phyloP scores from a whole-genome alignment of 1,140 invertebrate species.

The Orchesella cincta region DNA sequence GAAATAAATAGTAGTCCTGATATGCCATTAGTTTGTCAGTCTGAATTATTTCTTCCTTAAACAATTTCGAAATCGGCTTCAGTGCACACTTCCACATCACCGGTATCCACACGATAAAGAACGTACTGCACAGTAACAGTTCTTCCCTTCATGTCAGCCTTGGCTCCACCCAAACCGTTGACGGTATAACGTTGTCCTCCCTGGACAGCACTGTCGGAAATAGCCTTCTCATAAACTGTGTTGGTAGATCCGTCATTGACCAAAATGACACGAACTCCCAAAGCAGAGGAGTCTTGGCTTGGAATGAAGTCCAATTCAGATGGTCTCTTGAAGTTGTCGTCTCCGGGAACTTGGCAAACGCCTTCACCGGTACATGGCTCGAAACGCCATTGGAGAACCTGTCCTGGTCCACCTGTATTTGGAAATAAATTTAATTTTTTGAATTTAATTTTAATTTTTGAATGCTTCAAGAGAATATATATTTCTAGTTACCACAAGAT shows the following conservation, averaged over 20 bases:
- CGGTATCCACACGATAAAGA: neutral
- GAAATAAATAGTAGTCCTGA: too few relatives aligned
- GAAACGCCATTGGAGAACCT: neutral
- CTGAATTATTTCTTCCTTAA: neutral
- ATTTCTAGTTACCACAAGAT: too few relatives aligned
- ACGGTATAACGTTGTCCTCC: neutral
- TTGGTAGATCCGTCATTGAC: neutral
- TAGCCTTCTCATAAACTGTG: neutral
- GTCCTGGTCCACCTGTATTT: neutral
- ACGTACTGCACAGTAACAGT: neutral
- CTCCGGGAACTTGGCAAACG: neutral
- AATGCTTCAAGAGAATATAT: too few relatives aligned
- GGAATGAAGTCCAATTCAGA: slow-evolving; percentile 14
- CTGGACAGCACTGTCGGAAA: slow-evolving; percentile 9
- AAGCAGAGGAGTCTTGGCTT: neutral
- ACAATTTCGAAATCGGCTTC: slow-evolving; percentile 20
- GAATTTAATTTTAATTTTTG: too few relatives aligned
- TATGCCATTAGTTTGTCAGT: too few relatives aligned
- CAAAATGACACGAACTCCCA: neutral
- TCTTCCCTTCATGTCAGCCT: neutral
- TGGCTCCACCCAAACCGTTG: neutral
- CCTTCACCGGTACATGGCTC: neutral
- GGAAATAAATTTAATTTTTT: too few relatives aligned
- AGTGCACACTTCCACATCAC: neutral
- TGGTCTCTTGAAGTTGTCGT: too few relatives aligned